Evolutionary conservation across 2,888 invertebrate genomes (phyloP).

Genomic region (Cerceris rybyensis): DNA sequence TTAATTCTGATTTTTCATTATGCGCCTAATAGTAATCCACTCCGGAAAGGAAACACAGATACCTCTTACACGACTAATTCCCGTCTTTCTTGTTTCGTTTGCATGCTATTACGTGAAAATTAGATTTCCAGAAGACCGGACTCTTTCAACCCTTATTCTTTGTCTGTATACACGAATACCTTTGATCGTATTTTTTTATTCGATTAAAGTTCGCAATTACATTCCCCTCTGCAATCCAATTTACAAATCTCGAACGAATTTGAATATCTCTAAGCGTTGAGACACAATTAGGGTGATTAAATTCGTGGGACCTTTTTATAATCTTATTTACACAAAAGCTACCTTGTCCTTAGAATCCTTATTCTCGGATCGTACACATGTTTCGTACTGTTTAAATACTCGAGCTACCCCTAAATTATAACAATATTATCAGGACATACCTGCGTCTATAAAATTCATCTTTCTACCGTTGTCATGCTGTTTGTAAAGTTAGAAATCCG

Average conservation of each 20-base stretch:
- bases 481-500: too few relatives aligned
- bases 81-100: constrained; percentile 4
- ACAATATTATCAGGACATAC: too few relatives aligned
- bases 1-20: constrained; percentile 45
- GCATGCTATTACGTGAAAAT: background rate
- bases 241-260: background rate
- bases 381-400: too few relatives aligned
- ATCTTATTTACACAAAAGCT: background rate
- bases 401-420: too few relatives aligned
- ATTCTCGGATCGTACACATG: too few relatives aligned
- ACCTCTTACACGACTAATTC: constrained; percentile 2
- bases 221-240: background rate
- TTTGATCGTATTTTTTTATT: background rate
- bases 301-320: background rate
- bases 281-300: background rate
- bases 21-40: constrained; percentile 28
- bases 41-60: background rate
- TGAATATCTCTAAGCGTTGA: too few relatives aligned
- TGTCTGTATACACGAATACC: too few relatives aligned
- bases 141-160: background rate
- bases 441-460: too few relatives aligned
- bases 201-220: background rate
- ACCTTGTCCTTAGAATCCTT: too few relatives aligned
- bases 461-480: too few relatives aligned
- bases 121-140: background rate